phyloP scores from a whole-genome alignment of 1,140 invertebrate genomes.

The Hermetia illucens region DNA sequence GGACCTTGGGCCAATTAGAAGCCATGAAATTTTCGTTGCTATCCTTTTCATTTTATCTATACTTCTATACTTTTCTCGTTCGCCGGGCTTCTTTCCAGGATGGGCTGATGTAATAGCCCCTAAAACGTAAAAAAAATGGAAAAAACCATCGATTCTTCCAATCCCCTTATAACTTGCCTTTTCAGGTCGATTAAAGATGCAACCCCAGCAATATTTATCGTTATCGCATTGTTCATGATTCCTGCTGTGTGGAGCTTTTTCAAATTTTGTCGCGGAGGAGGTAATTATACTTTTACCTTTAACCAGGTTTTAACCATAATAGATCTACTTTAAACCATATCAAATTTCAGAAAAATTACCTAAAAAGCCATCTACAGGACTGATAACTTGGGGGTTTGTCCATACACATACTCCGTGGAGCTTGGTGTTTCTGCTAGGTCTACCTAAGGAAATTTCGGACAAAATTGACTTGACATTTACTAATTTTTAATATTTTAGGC shows the following conservation, averaged over 20 bases:
- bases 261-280: constrained; percentile 37
- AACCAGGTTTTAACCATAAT: not conserved
- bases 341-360: constrained; percentile 22
- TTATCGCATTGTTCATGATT: constrained; percentile 58
- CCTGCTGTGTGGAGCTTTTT: constrained; percentile 55
- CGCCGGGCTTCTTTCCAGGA: constrained; percentile 64
- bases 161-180: constrained; percentile 16
- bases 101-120: constrained; percentile 52
- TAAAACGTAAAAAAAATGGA: constrained; percentile 14
- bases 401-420: constrained; percentile 61
- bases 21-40: constrained; percentile 44
- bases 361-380: constrained; percentile 37
- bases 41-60: constrained; percentile 41
- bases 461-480: not conserved
- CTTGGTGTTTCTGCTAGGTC: constrained; percentile 47
- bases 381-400: constrained; percentile 54
- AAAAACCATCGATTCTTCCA: too few species aligned
- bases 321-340: not conserved
- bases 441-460: constrained; percentile 8
- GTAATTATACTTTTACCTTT: not conserved
- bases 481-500: constrained; percentile 6
- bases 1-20: constrained; percentile 58
- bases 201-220: constrained; percentile 56
- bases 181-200: constrained; percentile 55
- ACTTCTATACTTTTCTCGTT: constrained; percentile 68